Percentiles rank a stretch among this genome's conserved stretches.
phyloP scores from a whole-genome alignment of 2,113 vertebrate genomes.

The Dinomys branickii region DNA sequence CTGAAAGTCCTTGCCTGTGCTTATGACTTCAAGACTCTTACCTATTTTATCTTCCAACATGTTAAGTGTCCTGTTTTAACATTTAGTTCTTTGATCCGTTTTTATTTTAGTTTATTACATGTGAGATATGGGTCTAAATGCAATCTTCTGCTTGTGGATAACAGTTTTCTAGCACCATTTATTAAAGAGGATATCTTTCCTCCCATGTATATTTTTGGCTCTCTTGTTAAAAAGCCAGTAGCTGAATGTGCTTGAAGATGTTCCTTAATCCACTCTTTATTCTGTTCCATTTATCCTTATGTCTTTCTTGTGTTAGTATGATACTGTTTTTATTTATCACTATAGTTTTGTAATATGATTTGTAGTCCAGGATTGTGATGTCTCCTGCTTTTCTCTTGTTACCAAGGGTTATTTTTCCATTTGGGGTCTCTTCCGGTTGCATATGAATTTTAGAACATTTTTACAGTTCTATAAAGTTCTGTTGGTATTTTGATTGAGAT shows the following conservation, averaged over 20 bases:
- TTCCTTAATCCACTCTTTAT: neutral
- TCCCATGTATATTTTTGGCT: neutral
- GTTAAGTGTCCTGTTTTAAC: neutral
- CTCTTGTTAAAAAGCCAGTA: neutral
- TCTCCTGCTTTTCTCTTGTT: neutral
- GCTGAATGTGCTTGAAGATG: neutral
- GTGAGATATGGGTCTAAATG: neutral
- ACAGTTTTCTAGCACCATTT: neutral
- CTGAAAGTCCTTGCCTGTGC: neutral
- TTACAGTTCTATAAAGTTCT: neutral
- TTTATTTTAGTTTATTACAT: neutral
- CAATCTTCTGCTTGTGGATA: neutral
- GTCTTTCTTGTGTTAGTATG: neutral
- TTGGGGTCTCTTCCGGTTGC: neutral
- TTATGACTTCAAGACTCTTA: neutral
- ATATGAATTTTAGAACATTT: neutral
- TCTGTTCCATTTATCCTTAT: neutral
- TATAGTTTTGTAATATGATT: neutral
- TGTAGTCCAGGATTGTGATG: neutral
- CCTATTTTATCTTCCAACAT: neutral
- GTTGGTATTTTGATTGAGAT: neutral
- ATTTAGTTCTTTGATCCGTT: neutral
- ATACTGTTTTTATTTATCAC: neutral
- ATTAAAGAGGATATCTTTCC: neutral
- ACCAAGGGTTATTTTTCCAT: neutral